Base-by-base conservation (phyloP, 2,888 invertebrate genomes). In the Frankliniella fusca region DNA sequence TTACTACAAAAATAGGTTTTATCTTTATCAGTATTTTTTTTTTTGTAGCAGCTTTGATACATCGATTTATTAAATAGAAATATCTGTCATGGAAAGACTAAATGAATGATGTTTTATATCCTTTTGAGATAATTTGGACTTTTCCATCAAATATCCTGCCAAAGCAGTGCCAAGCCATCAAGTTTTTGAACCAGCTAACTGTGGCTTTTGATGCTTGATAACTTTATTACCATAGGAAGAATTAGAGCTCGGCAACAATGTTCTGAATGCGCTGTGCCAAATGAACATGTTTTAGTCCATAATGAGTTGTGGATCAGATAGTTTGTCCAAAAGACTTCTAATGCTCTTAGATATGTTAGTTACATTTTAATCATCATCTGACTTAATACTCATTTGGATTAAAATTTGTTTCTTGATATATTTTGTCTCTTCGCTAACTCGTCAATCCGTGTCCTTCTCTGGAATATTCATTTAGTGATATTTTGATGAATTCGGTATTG, bases 151-250 rank as follows among this genome's bases (percentile, higher is more conserved):
- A 27, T 27, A 27, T 76, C 70, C 70, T 76, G 70, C 70, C 70
- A 76, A 76, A 76, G 12, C 70, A 76, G 70, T 76, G 70, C 70
- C 70, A 76, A 76, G 23, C 27, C 70, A 76, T 27, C 12, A 76
- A 76, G 70, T 27, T 76, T 12, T 27, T 76, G n/a, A 54, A 54
- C 20, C 54, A 54, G 20, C 18, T 54, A 23, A 76, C 23, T 27
- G 12, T 76, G 70, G 23, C 70, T 76, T 76, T 76, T 76, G 27
- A 76, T 76, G 38, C 38, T 5, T 38, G 38, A 38, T 38, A 38
- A 3, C 38, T 38, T 38, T 38, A 38, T 38, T 38, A 38, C 38
- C 38, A 38, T 38, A 38, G 38, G 38, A 38, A 38, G 38, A 38
- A 38, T 38, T 38, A 18, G n/a, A 61, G 18, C 61, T 61, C 18